These are phyloP conservation scores for Coronaproctus castanopsis DNA, from an alignment of 2,888 invertebrate species.

Conservation along the genomic window DNA sequence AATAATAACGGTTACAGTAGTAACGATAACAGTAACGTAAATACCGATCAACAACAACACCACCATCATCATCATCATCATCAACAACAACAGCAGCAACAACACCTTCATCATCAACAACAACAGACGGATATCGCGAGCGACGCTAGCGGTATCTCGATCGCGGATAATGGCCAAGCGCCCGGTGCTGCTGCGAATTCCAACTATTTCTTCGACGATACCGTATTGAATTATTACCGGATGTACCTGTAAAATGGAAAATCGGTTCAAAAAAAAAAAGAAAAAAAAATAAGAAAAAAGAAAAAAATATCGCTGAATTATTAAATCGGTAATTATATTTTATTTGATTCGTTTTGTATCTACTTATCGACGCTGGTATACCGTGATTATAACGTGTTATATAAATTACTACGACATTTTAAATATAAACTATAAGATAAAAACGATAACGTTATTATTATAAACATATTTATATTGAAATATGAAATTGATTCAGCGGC, in stretches of 20 bases:
- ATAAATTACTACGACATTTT: no score
- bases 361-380: no score
- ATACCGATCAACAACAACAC: background rate
- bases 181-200: background rate
- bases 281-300: no score
- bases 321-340: no score
- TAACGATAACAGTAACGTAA: background rate
- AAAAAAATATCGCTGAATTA: no score
- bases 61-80: conserved; percentile 4
- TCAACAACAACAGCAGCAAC: conserved; percentile 2
- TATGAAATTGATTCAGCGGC: no score
- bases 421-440: no score
- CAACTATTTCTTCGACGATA: background rate
- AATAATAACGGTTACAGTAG: background rate
- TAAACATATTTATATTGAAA: no score
- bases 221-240: background rate
- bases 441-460: no score
- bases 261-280: no score
- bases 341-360: no score
- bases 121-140: background rate
- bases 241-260: background rate
- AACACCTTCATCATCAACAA: conserved; percentile 5
- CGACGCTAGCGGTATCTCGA: background rate
- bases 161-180: background rate
- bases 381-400: no score